Percentiles rank a stretch among this genome's conserved stretches.
Conservation (phyloP, 2,888 invertebrate species). For the Acleris laterana region DNA sequence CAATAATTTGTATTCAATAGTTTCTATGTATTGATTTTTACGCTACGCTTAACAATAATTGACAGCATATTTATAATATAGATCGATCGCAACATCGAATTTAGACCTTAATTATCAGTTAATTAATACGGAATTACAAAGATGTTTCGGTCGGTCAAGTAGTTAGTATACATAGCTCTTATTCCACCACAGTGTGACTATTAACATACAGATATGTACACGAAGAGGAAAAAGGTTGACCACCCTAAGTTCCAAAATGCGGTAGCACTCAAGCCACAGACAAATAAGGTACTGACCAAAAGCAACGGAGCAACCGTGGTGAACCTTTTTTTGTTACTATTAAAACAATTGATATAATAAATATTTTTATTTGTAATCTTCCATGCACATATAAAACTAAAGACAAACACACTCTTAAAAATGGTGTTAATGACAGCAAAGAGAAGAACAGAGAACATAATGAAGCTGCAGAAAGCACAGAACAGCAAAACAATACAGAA, state of each 20-base stretch:
- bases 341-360: slow-evolving; percentile 54
- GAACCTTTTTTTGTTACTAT: slow-evolving; percentile 51
- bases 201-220: slow-evolving; percentile 62
- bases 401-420: slow-evolving; percentile 82
- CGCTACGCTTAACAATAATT: slow-evolving; percentile 4
- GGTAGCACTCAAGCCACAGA: slow-evolving; percentile 5
- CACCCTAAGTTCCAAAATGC: slow-evolving; percentile 23
- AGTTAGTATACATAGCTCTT: slow-evolving; percentile 44
- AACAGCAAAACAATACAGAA: slow-evolving; percentile 47
- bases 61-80: slow-evolving; percentile 5
- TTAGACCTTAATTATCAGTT: background rate
- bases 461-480: slow-evolving; percentile 52
- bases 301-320: slow-evolving; percentile 35
- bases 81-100: slow-evolving; percentile 4
- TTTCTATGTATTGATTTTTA: background rate
- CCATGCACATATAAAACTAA: slow-evolving; percentile 84
- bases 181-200: slow-evolving; percentile 62
- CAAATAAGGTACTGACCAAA: slow-evolving; percentile 9
- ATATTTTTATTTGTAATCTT: slow-evolving; percentile 67
- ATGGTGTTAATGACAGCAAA: slow-evolving; percentile 51
- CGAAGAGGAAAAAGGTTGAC: slow-evolving; percentile 47
- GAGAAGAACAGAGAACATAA: slow-evolving; percentile 51
- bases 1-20: background rate
- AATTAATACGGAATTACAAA: background rate
- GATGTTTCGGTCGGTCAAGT: slow-evolving; percentile 19